Evolutionary conservation across 2,888 invertebrate genomes (phyloP).

Genomic region (Congeria kusceri): DNA sequence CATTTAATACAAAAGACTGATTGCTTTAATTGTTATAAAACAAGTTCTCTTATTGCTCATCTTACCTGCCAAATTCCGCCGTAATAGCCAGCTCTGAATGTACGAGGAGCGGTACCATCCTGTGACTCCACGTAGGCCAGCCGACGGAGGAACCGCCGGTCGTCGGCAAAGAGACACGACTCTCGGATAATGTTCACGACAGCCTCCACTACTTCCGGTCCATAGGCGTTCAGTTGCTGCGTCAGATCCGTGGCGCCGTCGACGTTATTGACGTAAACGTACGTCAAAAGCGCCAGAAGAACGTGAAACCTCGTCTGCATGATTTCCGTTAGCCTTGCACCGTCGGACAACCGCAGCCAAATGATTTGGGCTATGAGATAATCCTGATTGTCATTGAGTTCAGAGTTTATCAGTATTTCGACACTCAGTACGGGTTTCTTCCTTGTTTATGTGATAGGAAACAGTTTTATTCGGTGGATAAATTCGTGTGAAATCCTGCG

Average conservation of each 20-base stretch:
- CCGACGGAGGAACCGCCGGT: constrained; percentile 68
- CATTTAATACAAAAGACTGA: too few relatives aligned
- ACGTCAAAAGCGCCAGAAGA: neutral
- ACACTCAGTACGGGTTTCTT: too few relatives aligned
- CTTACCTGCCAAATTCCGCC: constrained; percentile 75
- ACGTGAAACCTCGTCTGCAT: too few relatives aligned
- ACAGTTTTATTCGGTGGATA: too few relatives aligned
- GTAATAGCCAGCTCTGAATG: constrained; percentile 61
- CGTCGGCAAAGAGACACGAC: constrained; percentile 72
- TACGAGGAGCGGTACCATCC: constrained; percentile 67
- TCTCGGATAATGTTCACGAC: constrained; percentile 69
- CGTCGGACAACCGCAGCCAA: too few relatives aligned
- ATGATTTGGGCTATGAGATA: too few relatives aligned
- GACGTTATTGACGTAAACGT: neutral
- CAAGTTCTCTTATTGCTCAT: neutral
- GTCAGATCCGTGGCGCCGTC: constrained; percentile 56
- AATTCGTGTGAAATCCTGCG: too few relatives aligned
- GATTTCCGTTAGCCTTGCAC: too few relatives aligned
- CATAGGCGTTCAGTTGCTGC: constrained; percentile 52
- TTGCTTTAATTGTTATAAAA: too few relatives aligned
- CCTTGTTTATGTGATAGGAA: too few relatives aligned
- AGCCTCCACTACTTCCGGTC: constrained; percentile 69
- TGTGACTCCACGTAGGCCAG: constrained; percentile 70
- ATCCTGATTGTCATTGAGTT: too few relatives aligned
- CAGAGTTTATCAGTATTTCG: too few relatives aligned